Evolutionary conservation across 2,888 invertebrate species (phyloP), one percentile per base, ranked within the genome.

Genomic region (Dynastes grantii): DNA sequence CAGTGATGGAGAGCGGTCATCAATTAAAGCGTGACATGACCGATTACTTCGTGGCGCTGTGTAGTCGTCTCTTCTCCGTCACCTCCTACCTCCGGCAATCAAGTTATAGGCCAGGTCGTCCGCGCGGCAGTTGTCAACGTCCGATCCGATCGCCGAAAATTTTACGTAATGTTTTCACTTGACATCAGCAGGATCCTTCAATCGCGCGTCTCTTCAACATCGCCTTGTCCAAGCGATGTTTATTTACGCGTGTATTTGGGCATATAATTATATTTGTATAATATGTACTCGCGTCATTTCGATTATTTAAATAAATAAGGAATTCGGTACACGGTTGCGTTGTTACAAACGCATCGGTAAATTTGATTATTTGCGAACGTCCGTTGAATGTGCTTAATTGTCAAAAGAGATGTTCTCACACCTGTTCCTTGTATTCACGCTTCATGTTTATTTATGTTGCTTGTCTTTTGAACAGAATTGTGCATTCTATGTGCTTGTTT

Each of bases 1-100:
- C 81, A 82, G 82, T 81, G 77, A 77, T 77, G 70, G 70, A 68
- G 77, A 77, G 77, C 68, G 81, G 81, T 81, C 81, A 78, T 80
- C 79, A 80, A 81, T 81, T 81, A 71, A 55, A 71, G 16, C 71
- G 37, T 71, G 71, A 70, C 71, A 71, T 55, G 55, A 80, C 71
- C 77, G 77, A 80, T 80, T 77, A 78, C 76, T 63, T 32, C 63
- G 63, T 32, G 63, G 79, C 70, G 76, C 75, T 76, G 79, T 76
- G 79, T 82, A 78, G 79, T 76, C 78, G 77, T 79, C 80, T 79
- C 79, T 58, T 58, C 55, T 8, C 81, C 80, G 80, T 80, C 81
- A 81, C 68, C 67, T 49, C 67, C 32, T 63, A 32, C 63, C 63
- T 49, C 32, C 27, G 40, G 49, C 67, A 49, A 67, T 67, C 49